A percentile compares a stretch with the other conserved stretches of the same genome.
Evolutionary conservation across 2,888 invertebrate genomes (phyloP).

Genomic region (Dyspetes luteomarginatus): DNA sequence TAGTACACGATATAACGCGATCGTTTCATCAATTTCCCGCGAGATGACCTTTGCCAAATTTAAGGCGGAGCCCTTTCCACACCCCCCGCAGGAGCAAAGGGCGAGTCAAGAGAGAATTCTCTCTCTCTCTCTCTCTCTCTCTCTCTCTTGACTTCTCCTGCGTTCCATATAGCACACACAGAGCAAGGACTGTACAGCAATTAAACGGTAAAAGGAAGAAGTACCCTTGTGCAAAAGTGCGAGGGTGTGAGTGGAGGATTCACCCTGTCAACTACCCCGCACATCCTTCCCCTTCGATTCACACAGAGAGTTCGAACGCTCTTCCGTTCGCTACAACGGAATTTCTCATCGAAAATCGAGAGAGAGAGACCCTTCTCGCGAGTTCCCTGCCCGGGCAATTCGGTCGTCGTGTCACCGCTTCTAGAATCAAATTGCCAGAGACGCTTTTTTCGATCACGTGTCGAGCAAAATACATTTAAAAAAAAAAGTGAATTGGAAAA

Average conservation of each 20-base stretch:
- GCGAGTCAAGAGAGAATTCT: constrained; percentile 30
- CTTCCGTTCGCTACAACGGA: constrained; percentile 42
- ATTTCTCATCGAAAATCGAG: constrained; percentile 59
- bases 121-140: constrained; percentile 15
- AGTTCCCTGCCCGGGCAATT: constrained; percentile 56
- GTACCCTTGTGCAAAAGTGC: constrained; percentile 51
- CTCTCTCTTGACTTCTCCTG: constrained; percentile 1
- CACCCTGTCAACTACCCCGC: constrained; percentile 56
- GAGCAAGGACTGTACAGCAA: too few relatives aligned
- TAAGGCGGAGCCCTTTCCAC: constrained; percentile 33
- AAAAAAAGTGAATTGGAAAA: constrained; percentile 2
- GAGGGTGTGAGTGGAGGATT: constrained; percentile 69
- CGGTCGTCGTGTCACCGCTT: constrained; percentile 65
- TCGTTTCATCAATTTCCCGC: constrained; percentile 61
- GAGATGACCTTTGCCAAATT: constrained; percentile 64
- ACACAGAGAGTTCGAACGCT: constrained; percentile 43
- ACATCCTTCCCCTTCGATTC: constrained; percentile 61
- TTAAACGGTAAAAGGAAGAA: constrained; percentile 65
- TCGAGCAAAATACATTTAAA: neutral
- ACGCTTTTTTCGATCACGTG: constrained; percentile 58
- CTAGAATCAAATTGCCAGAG: constrained; percentile 63
- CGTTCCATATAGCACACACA: constrained; percentile 36
- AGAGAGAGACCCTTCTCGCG: constrained; percentile 40
- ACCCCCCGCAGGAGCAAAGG: constrained; percentile 45
- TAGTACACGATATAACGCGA: constrained; percentile 7